Evolutionary conservation across 2,888 invertebrate species (phyloP), one percentile per base, ranked within the genome.

Genomic region (Epistrophe grossulariae): DNA sequence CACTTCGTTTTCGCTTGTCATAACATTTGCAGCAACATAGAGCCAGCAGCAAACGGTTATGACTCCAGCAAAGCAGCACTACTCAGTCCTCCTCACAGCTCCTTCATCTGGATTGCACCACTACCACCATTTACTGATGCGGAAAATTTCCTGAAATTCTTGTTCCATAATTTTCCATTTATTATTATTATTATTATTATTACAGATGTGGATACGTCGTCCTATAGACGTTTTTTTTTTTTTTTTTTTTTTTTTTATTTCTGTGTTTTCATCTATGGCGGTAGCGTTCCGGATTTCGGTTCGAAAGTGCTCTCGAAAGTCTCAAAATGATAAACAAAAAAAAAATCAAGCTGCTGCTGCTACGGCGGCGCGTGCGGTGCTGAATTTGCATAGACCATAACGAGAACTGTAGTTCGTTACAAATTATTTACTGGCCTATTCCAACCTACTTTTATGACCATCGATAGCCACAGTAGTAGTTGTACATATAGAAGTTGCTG

Each of bases 1-100:
- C 91, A 91, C 91, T 91, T 91, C 91, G 90, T 91, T 91, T 91
- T 90, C 91, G 91, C 91, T 90, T 91, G 91, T 91, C 91, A 91
- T 90, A 91, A 91, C 89, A 71, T 81, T 83, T 88, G 88, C 80
- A 79, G 59, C 79, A n/a, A n/a, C n/a, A n/a, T n/a, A 24, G 24
- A 74, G 7, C 78, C 50, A 60, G 60, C 79, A 80, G 55, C 79
- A 60, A 79, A 84, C 79, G 68, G 79, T 79, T 82, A 82, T 81
- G 77, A 55, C 40, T 40, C n/a, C n/a, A 45, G 48, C 50, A 68
- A 52, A 70, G 55, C 62, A 48, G 28, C 52, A 11, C 1, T 6
- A 9, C 48, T 35, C 40, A 15, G 11, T 60, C 57, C 31, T 74
- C 60, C n/a, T 35, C 17, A n/a, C 38, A 74, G 52, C 70, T 71